Base-by-base conservation (phyloP, 2,113 vertebrate genomes). In the Albula glossodonta region DNA sequence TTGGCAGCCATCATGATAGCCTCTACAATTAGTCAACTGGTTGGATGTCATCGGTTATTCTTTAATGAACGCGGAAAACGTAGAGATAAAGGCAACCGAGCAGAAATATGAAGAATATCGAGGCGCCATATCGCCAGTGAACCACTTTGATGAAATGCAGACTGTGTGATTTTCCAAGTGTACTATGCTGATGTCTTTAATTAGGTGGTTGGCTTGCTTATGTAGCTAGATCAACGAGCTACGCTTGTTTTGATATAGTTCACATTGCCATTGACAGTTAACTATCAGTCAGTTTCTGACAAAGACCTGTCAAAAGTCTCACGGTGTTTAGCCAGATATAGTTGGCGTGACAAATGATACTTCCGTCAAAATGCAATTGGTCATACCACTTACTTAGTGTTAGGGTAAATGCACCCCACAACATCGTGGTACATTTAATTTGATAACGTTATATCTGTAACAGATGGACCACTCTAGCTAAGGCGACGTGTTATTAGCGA, bases 401-500 rank as follows among this genome's bases (percentile, higher is more conserved):
- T 66, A 66, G 3, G 0, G 56, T 12, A 60, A 15, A 3, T 66
- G 12, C 31, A 41, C 31, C 31, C 31, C 31, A 41, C 31, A 41
- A 41, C 31, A 41, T 41, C 31, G 1, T 1, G 31, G 31, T 41
- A 41, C 31, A 41, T 41, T 41, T 41, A 41, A 41, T 41, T 41
- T 41, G 31, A 41, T 41, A 77, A 77, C 22, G 74, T 31, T 77
- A 9, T 74, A 31, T n/a, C 70, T 25, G 70, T 74, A 74, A 7
- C 25, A 31, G 6, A 2, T 74, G n/a, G 22, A 74, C 10, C 70
- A 74, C 22, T 70, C 19, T 19, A 52, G 15, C n/a, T 81, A 81
- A 85, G 56, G 78, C 78, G 80, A 85, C 84, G 84, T 85, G 84
- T 85, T 78, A 84, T 57, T 74, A 66, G 12, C 79, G 31, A 56